Conservation (phyloP, 2,888 invertebrate species). For the Arctia plantaginis region DNA sequence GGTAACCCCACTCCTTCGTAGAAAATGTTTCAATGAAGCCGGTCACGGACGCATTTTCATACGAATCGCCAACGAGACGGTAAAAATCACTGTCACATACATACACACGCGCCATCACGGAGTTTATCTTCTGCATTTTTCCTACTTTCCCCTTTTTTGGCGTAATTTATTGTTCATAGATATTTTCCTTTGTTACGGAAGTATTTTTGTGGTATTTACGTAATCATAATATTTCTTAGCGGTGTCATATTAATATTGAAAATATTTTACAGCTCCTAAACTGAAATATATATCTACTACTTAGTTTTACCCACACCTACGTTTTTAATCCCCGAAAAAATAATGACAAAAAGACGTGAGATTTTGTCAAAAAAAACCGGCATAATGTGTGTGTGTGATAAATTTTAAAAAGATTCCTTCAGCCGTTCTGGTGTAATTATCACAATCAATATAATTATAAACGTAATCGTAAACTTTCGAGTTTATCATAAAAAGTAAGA, state of each 20-base stretch:
- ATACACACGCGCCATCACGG: constrained; percentile 30
- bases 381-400: no score
- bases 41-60: constrained; percentile 61
- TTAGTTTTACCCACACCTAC: no score
- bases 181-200: constrained; percentile 12
- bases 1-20: constrained; percentile 23
- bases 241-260: not conserved
- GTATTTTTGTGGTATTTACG: constrained; percentile 11
- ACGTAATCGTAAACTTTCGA: no score
- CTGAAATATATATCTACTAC: no score
- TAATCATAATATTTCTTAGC: constrained; percentile 2
- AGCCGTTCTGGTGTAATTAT: no score
- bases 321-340: no score
- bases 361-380: no score
- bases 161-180: constrained; percentile 46
- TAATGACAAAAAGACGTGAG: no score
- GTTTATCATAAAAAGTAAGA: no score
- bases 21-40: constrained; percentile 61
- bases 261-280: not conserved
- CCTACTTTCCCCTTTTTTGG: constrained; percentile 37
- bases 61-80: constrained; percentile 46
- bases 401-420: no score
- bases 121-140: constrained; percentile 28
- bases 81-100: constrained; percentile 52
- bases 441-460: no score